Conservation (phyloP, 2,113 vertebrate species). For the Nannospalax galili region DNA sequence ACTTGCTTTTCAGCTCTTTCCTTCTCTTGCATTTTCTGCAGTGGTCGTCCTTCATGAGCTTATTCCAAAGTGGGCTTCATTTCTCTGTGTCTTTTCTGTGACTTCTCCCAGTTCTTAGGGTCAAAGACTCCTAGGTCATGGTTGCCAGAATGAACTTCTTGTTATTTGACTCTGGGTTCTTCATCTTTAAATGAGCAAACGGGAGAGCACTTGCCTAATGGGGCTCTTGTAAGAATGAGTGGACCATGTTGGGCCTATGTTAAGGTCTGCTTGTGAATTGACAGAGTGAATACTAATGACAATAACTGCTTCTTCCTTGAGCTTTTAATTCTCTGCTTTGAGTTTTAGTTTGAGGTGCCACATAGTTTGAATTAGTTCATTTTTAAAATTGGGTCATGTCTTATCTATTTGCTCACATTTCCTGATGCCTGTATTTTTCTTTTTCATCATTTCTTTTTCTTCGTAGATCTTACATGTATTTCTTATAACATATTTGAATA, state of each 20-base stretch:
- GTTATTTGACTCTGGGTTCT: neutral
- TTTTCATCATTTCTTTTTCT: constrained; percentile 9
- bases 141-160: neutral
- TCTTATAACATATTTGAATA: neutral
- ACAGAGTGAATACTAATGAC: neutral
- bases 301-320: neutral
- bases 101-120: neutral
- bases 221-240: neutral
- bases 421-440: neutral
- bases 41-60: neutral
- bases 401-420: constrained; percentile 14
- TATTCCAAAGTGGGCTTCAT: neutral
- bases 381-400: neutral
- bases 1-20: neutral
- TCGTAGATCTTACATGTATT: neutral
- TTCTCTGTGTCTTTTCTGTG: neutral
- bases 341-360: constrained; percentile 12
- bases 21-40: neutral
- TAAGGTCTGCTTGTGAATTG: constrained; percentile 40
- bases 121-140: neutral
- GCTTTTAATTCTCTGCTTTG: constrained; percentile 19
- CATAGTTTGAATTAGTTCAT: neutral
- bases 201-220: neutral
- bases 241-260: neutral
- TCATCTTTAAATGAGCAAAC: constrained; percentile 7